Base-by-base conservation (phyloP, 2,113 vertebrate genomes). In the Spilogale gracilis region DNA sequence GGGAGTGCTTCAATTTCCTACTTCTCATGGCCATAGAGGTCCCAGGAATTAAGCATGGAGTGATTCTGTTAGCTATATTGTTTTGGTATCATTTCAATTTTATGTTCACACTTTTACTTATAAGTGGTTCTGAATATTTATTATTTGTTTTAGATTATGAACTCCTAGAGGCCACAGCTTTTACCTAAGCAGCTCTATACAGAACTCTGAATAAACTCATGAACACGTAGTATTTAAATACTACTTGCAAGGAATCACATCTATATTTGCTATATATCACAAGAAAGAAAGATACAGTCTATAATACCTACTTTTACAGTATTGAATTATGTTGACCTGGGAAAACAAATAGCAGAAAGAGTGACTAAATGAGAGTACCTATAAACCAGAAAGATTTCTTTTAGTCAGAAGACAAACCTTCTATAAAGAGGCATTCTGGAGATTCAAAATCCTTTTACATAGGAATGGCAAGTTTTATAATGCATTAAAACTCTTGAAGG, bases 311-410 rank as follows among this genome's bases (percentile, higher is more conserved):
- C 88, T 85, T 79, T 96, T 38, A 58, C 3, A 67, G 50, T n/a
- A 48, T 32, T 79, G 78, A 81, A 69, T 96, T 93, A 67, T 80
- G 61, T 56, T 80, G 69, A 45, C 48, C 61, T 93, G 12, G 61
- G 92, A 80, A 93, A 79, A 90, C 21, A 76, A 91, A 80, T 3
- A 94, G 50, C 80, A 94, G 56, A 50, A 78, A 86, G 65, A 92
- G 13, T 43, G 50, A n/a, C 43, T 60, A 79, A 82, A 56, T 61
- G 60, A 91, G 38, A 89, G 9, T 38, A 54, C 43, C 45, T 74
- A 21, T 92, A 94, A 82, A 65, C 45, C 43, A 94, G 74, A 45
- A 65, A 86, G 27, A 54, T 81, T 81, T 18, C 50, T 96, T 87
- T 69, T 67, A 89, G 80, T 95, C 76, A 69, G 76, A 56, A 95